Evolutionary conservation across 2,113 vertebrate genomes (phyloP).

Genomic region (Ceyx margarethae): DNA sequence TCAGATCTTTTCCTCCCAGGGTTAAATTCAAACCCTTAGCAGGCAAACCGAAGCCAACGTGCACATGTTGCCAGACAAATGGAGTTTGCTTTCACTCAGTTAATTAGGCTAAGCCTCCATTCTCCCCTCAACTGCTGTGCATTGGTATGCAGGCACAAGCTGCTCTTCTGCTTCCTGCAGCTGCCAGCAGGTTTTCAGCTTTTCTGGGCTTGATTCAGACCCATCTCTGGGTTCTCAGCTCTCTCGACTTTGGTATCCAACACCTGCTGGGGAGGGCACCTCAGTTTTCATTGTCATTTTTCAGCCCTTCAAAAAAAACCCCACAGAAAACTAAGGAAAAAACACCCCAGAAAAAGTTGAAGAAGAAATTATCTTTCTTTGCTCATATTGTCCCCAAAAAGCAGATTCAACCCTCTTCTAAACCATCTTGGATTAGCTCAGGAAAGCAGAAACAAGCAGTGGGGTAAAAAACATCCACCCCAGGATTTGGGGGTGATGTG

Average conservation of each 20-base stretch:
- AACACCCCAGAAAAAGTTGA: not conserved
- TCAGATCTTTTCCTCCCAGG: not conserved
- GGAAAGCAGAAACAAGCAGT: not conserved
- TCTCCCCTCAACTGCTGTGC: slow-evolving; percentile 30
- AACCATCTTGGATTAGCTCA: not conserved
- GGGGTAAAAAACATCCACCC: not conserved
- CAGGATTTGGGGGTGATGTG: not conserved
- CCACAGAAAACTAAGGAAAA: not conserved
- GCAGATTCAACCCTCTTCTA: not conserved
- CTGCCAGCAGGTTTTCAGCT: not conserved
- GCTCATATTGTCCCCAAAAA: not conserved
- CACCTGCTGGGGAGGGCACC: not conserved
- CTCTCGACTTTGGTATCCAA: not conserved
- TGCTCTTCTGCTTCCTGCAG: not conserved
- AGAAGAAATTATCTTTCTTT: not conserved
- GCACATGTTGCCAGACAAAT: slow-evolving; percentile 33
- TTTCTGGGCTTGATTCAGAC: not conserved
- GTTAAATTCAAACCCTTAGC: not conserved
- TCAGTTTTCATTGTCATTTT: not conserved
- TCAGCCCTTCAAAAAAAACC: not conserved
- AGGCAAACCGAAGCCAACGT: not conserved
- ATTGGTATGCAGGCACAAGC: not conserved
- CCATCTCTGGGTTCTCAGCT: not conserved
- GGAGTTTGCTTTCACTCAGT: slow-evolving; percentile 31
- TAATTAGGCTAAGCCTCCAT: slow-evolving; percentile 44